Conservation (phyloP, 1,140 invertebrate genomes). For the Vanessa atalanta region DNA sequence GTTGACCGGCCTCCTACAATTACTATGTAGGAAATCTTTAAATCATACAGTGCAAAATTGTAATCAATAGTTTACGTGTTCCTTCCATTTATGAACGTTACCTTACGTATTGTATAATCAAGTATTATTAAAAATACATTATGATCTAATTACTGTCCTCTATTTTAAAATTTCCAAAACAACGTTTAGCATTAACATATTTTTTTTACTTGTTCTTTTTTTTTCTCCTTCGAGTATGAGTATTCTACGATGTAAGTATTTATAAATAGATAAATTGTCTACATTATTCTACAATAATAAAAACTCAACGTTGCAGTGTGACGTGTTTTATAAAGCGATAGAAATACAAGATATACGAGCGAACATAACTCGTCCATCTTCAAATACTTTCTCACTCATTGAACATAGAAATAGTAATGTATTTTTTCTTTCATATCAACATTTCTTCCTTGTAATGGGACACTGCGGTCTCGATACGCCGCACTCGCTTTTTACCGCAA, state of each 20-base stretch:
- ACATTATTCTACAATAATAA: background rate
- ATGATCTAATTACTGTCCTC: background rate
- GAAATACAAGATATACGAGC: background rate
- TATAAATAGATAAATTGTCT: background rate
- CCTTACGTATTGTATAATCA: background rate
- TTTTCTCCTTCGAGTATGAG: background rate
- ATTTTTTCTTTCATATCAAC: constrained; percentile 27
- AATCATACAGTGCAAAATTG: constrained; percentile 3
- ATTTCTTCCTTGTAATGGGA: constrained; percentile 59
- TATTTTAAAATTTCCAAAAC: too few relatives aligned
- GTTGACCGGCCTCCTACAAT: constrained; percentile 43
- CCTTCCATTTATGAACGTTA: background rate
- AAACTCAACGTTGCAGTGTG: background rate
- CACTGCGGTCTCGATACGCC: constrained; percentile 49
- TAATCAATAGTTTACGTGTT: constrained; percentile 6
- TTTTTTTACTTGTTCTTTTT: background rate
- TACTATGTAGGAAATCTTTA: constrained; percentile 22
- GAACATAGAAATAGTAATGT: constrained; percentile 28
- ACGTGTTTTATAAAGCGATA: background rate
- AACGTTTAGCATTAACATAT: background rate
- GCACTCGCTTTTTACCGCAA: constrained; percentile 48
- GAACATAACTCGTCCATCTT: background rate
- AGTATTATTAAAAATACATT: background rate
- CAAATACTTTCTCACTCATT: constrained; percentile 27
- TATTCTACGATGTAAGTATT: background rate